phyloP scores from a whole-genome alignment of 1,140 invertebrate species.

The Geopemphigus sp. region DNA sequence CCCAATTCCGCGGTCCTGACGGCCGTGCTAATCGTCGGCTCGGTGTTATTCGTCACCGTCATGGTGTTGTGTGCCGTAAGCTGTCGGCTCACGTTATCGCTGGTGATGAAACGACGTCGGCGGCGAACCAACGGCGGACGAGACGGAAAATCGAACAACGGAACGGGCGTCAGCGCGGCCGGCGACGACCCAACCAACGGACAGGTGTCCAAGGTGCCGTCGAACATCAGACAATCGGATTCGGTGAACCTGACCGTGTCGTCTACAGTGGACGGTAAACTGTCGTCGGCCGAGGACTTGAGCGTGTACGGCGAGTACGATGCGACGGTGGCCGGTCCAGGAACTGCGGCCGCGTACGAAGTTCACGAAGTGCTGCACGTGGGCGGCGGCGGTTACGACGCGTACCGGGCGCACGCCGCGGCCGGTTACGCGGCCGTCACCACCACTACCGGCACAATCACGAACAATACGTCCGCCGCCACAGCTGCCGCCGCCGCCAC shows the following conservation, averaged over 20 bases:
- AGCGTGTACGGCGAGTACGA: conserved; percentile 56
- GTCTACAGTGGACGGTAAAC: conserved; percentile 52
- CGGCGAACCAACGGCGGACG: neutral
- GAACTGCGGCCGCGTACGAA: conserved; percentile 44
- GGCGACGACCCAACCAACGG: conserved; percentile 54
- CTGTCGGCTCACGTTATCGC: conserved; percentile 61
- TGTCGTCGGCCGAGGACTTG: conserved; percentile 53
- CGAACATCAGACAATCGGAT: conserved; percentile 55
- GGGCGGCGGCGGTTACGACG: conserved; percentile 52
- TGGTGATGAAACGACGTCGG: conserved; percentile 46
- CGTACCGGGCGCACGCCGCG: conserved; percentile 53
- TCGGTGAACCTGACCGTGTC: conserved; percentile 36
- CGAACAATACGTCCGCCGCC: conserved; percentile 70
- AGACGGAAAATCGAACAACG: conserved; percentile 44
- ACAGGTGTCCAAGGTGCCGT: conserved; percentile 53
- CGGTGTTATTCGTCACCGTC: neutral
- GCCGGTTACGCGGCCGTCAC: conserved; percentile 55
- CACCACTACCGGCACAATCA: conserved; percentile 56
- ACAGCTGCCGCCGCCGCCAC: conserved; percentile 58
- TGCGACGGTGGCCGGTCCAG: conserved; percentile 56
- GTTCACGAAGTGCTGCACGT: conserved; percentile 51
- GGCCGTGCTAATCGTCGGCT: neutral
- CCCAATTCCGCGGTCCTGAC: neutral
- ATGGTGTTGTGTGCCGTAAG: conserved; percentile 54
- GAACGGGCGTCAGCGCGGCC: conserved; percentile 51